A percentile compares a stretch with the other conserved stretches of the same genome.
Conservation (phyloP, 1,140 invertebrate species). For the Drosophila quadrilineata region DNA sequence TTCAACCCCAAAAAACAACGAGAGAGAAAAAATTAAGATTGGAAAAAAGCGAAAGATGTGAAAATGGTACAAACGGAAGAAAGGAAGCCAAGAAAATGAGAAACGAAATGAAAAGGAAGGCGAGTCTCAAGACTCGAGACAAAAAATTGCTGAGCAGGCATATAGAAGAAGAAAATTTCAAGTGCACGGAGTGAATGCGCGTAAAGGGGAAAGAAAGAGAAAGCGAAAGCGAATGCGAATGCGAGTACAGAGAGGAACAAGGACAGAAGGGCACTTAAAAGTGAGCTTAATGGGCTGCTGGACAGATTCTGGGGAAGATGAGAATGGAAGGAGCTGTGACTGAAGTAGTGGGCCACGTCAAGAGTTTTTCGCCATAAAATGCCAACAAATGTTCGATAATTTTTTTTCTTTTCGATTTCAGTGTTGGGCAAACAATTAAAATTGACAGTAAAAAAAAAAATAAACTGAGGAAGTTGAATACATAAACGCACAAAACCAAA, state of each 20-base stretch:
- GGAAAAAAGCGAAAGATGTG: slow-evolving; percentile 32
- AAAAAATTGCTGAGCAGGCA: slow-evolving; percentile 67
- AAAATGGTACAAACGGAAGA: slow-evolving; percentile 12
- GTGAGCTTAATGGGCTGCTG: slow-evolving; percentile 62
- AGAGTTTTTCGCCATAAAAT: slow-evolving; percentile 66
- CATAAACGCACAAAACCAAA: slow-evolving; percentile 30
- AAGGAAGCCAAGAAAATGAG: slow-evolving; percentile 50
- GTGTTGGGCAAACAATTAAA: slow-evolving; percentile 59
- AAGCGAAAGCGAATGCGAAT: slow-evolving; percentile 9
- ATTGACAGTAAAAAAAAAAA: slow-evolving; percentile 42
- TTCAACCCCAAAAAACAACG: slow-evolving; percentile 70
- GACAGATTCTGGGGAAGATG: neutral
- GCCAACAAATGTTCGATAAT: slow-evolving; percentile 52
- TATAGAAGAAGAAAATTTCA: slow-evolving; percentile 73
- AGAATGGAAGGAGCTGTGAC: neutral
- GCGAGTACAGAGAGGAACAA: neutral
- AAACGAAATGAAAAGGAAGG: slow-evolving; percentile 52
- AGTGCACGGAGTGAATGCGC: slow-evolving; percentile 49
- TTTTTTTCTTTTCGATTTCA: slow-evolving; percentile 23
- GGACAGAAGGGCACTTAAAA: slow-evolving; percentile 66
- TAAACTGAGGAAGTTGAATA: slow-evolving; percentile 26
- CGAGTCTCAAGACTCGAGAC: slow-evolving; percentile 24
- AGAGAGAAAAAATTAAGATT: slow-evolving; percentile 56
- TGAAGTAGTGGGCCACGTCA: slow-evolving; percentile 49
- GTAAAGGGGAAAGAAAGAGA: too few relatives aligned